These are phyloP conservation scores for Drosophila seclusa DNA, from an alignment of 2,888 invertebrate genomes.

Conservation along the genomic window DNA sequence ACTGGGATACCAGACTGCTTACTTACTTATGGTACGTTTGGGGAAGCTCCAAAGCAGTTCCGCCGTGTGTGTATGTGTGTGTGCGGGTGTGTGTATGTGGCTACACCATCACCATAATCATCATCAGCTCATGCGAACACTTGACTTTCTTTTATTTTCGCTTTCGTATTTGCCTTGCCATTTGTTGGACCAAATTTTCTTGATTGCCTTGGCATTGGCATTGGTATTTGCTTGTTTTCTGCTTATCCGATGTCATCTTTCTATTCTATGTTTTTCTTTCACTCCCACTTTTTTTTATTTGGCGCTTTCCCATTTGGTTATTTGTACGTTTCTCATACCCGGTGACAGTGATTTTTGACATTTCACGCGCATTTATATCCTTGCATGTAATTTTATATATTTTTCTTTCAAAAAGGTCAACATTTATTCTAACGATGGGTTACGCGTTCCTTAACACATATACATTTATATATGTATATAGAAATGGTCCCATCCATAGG, in stretches of 20 bases:
- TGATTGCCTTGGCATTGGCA: constrained; percentile 76
- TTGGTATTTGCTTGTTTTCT: constrained; percentile 61
- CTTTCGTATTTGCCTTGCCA: constrained; percentile 72
- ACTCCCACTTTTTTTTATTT: constrained; percentile 11
- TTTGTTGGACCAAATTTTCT: constrained; percentile 70
- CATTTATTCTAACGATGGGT: constrained; percentile 40
- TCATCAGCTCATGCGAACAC: constrained; percentile 59
- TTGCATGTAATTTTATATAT: constrained; percentile 37
- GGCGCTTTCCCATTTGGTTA: constrained; percentile 2
- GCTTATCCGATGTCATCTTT: constrained; percentile 66
- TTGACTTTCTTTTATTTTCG: constrained; percentile 45
- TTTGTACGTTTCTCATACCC: constrained; percentile 7
- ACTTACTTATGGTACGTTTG: constrained; percentile 41
- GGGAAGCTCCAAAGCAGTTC: constrained; percentile 7
- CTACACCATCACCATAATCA: constrained; percentile 29
- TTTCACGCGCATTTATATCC: constrained; percentile 75
- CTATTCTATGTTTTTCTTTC: constrained; percentile 37
- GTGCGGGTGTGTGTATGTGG: constrained; percentile 28
- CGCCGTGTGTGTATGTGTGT: constrained; percentile 8
- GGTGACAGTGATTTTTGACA: constrained; percentile 75
- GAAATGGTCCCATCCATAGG: constrained; percentile 29
- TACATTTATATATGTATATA: constrained; percentile 41
- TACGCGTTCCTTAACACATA: constrained; percentile 34
- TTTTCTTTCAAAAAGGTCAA: constrained; percentile 65
- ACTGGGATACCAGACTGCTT: constrained; percentile 33